Evolutionary conservation across 2,888 invertebrate genomes (phyloP).

Genomic region (Leptinotarsa juncta): DNA sequence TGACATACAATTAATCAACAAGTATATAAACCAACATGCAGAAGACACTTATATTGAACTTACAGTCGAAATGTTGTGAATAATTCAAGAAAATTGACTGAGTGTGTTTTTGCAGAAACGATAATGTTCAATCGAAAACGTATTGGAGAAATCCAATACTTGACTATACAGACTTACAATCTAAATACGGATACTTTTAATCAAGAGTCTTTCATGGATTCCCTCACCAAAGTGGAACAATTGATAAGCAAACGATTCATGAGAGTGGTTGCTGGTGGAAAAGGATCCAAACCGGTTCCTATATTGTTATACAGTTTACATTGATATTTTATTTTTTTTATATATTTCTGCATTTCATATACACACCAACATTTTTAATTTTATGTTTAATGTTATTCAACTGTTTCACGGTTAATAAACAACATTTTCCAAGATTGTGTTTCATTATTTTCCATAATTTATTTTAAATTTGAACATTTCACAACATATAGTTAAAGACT

Average conservation of each 20-base stretch:
- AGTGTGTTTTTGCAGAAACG: conserved; percentile 42
- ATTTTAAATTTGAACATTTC: no score
- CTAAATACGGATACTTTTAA: conserved; percentile 15
- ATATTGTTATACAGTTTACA: conserved; percentile 39
- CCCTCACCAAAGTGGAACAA: conserved; percentile 34
- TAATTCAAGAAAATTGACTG: conserved; percentile 45
- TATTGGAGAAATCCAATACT: conserved; percentile 46
- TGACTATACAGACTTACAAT: conserved; percentile 41
- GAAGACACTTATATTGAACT: conserved; percentile 38
- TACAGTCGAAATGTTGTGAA: conserved; percentile 26
- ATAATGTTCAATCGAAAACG: conserved; percentile 48
- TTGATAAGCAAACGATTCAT: conserved; percentile 39
- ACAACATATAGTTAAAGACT: no score
- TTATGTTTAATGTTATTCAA: no score
- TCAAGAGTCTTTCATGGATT: conserved; percentile 33
- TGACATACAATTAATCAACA: conserved; percentile 45
- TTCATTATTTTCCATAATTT: no score
- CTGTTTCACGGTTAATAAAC: no score
- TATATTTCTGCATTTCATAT: no score
- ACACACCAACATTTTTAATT: no score
- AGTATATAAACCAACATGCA: conserved; percentile 37
- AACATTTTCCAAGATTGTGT: no score
- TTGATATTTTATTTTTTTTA: no score
- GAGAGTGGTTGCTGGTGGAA: conserved; percentile 43
- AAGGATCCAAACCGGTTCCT: conserved; percentile 43